phyloP scores from a whole-genome alignment of 2,888 invertebrate species.

The Rhagonycha fulva region DNA sequence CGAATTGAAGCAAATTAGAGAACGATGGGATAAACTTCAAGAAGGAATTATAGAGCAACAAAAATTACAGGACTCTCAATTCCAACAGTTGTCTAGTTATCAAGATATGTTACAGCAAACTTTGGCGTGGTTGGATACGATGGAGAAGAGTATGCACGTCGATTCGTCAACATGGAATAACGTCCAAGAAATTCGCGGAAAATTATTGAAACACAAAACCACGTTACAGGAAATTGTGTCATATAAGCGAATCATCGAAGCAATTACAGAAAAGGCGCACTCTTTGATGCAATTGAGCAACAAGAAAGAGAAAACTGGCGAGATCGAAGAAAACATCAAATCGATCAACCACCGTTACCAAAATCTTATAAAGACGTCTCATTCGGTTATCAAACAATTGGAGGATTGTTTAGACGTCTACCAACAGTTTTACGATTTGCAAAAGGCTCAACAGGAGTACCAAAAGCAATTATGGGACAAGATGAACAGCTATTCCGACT shows the following conservation, averaged over 20 bases:
- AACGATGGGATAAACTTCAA: conserved; percentile 86
- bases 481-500: conserved; percentile 80
- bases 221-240: conserved; percentile 87
- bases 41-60: conserved; percentile 82
- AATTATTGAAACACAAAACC: conserved; percentile 83
- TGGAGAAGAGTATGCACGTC: conserved; percentile 79
- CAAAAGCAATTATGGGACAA: conserved; percentile 91
- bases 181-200: conserved; percentile 83
- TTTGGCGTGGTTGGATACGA: conserved; percentile 82
- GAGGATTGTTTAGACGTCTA: conserved; percentile 80
- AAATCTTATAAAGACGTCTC: conserved; percentile 67
- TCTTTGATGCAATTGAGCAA: conserved; percentile 65
- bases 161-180: conserved; percentile 74
- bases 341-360: conserved; percentile 80
- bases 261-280: conserved; percentile 86
- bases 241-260: conserved; percentile 87
- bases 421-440: conserved; percentile 84
- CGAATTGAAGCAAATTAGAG: conserved; percentile 78
- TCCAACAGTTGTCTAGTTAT: conserved; percentile 81
- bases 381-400: conserved; percentile 70
- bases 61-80: conserved; percentile 82
- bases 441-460: conserved; percentile 86
- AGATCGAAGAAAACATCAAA: conserved; percentile 71
- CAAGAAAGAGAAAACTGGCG: conserved; percentile 61
- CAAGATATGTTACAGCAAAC: conserved; percentile 85